phyloP scores from a whole-genome alignment of 2,888 invertebrate species.

The Dioctria linearis region DNA sequence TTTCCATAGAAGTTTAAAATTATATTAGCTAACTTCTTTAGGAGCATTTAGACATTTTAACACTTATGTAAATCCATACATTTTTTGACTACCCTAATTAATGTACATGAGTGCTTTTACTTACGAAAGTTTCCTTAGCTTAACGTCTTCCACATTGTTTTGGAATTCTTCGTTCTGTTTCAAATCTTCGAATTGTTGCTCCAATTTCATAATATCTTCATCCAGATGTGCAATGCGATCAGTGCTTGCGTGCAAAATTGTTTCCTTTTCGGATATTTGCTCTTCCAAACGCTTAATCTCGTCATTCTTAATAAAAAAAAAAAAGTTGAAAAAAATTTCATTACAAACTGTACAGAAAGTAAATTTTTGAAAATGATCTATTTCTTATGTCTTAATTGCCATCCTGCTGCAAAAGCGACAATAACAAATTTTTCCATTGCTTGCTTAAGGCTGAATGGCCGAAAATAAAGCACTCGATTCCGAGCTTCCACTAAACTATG shows the following conservation, averaged over 20 bases:
- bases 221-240: slow-evolving; percentile 81
- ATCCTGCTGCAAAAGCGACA: too few relatives aligned
- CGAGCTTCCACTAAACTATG: too few relatives aligned
- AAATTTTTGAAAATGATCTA: not conserved
- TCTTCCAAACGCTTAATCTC: slow-evolving; percentile 81
- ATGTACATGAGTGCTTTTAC: slow-evolving; percentile 54
- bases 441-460: slow-evolving; percentile 67
- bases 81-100: too few relatives aligned
- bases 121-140: slow-evolving; percentile 73
- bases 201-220: slow-evolving; percentile 78
- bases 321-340: not conserved
- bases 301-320: slow-evolving; percentile 75
- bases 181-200: slow-evolving; percentile 75
- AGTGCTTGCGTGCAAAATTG: slow-evolving; percentile 76
- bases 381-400: too few relatives aligned
- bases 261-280: slow-evolving; percentile 74
- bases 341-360: not conserved
- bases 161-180: slow-evolving; percentile 68
- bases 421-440: too few relatives aligned
- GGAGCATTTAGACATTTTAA: too few relatives aligned
- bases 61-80: too few relatives aligned
- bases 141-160: slow-evolving; percentile 73
- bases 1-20: too few relatives aligned
- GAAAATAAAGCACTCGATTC: too few relatives aligned
- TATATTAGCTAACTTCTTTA: too few relatives aligned